Evolutionary conservation across 1,140 invertebrate species (phyloP).

Genomic region (Neotoxoptera formosana): DNA sequence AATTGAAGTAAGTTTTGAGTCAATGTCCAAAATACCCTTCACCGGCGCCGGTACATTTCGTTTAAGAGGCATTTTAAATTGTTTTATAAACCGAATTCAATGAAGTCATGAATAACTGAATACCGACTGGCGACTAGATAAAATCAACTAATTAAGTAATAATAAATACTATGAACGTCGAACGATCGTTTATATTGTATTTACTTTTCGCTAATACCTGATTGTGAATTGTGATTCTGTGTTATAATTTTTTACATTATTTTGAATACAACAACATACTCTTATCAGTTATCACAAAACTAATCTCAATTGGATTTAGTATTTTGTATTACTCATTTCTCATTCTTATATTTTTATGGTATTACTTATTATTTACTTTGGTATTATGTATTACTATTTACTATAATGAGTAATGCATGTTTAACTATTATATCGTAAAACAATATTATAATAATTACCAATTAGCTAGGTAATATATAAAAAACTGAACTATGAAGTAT

Average conservation of each 20-base stretch:
- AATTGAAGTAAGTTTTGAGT: conserved; percentile 16
- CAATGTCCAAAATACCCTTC: neutral
- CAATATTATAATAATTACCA: too few relatives aligned
- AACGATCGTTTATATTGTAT: neutral
- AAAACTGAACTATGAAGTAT: too few relatives aligned
- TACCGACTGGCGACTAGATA: neutral
- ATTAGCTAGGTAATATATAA: too few relatives aligned
- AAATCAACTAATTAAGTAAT: too few relatives aligned
- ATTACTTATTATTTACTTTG: too few relatives aligned
- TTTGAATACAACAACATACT: too few relatives aligned
- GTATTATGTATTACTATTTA: too few relatives aligned
- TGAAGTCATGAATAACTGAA: neutral
- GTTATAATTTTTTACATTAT: too few relatives aligned
- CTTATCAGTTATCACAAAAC: neutral
- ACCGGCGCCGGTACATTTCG: neutral
- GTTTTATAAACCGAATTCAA: neutral
- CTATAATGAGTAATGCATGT: too few relatives aligned
- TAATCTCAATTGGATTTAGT: neutral
- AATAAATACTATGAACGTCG: too few relatives aligned
- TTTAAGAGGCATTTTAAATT: conserved; percentile 19
- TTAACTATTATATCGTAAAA: too few relatives aligned
- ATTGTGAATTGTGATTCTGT: neutral
- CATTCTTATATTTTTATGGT: too few relatives aligned
- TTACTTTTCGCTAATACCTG: neutral
- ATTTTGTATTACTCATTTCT: neutral